Evolutionary conservation across 2,797 vertebrate genomes (phyloP), one percentile per base, ranked within the genome.

Genomic region (Bovichtus variegatus): DNA sequence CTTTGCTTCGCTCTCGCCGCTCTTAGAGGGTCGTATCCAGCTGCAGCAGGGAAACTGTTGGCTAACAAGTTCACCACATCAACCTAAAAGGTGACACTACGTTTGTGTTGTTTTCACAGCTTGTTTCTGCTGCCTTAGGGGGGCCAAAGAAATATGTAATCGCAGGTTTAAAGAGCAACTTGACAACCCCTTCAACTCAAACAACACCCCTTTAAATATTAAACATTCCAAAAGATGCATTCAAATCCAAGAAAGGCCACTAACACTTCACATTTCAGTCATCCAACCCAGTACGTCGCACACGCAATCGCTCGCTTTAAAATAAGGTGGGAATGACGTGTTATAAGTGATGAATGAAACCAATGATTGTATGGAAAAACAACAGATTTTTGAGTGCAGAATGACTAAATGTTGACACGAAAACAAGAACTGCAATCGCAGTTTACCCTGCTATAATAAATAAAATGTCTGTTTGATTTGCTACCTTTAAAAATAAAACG

Each of bases 361-460:
- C 19, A 51, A 70, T 44, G 31, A 47, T 15, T 10, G 5, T n/a
- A 1, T 10, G 40, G n/a, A 2, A 19, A 62, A 25, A 47, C 29
- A n/a, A 23, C 9, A 15, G 25, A 41, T 40, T 41, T 40, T 40
- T n/a, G 38, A 1, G 6, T 21, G 36, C 36, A 59, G 12, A 38
- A 47, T 76, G 57, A n/a, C 16, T 55, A 7, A 12, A 4, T 10
- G 34, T 49, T 58, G 47, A 34, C 75, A 61, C 58, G 13, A 2
- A 40, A 58, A 55, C 51, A 76, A 49, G 3, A 47, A 29, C 7
- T 1, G 2, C 13, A 15, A 55, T 40, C 66, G 49, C 49, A 43
- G 3, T 41, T 67, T 50, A 36, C n/a, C 25, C 11, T 38, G n/a
- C n/a, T n/a, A n/a, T n/a, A n/a, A n/a, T n/a, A n/a, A 59, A 72